Evolutionary conservation across 2,797 vertebrate genomes (phyloP), one percentile per base, ranked within the genome.

Genomic region (Notoglanidium macrostoma): DNA sequence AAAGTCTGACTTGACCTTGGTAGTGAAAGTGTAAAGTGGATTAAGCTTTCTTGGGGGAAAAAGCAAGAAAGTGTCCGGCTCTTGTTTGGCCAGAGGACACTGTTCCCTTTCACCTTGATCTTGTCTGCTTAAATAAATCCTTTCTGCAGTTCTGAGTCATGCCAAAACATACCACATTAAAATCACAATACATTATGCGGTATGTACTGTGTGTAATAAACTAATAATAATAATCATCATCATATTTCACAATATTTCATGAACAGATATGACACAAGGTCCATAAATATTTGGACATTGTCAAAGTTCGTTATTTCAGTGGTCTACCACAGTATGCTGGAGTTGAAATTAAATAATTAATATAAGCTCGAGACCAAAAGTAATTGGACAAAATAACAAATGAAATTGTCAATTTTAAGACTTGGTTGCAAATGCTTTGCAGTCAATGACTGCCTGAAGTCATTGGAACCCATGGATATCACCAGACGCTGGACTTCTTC

Each of bases 61-160:
- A 49, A 84, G 57, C 29, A 77, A 55, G 51, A 57, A 87, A 83
- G 51, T 21, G 72, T 74, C 29, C 57, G 81, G 29, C 63, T 8
- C 79, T 54, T 54, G 57, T 29, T 9, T 67, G 59, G 63, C 63
- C 61, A 83, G 63, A 68, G 35, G 44, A 40, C 72, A 49, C 9
- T 68, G 72, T 49, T 49, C 44, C n/a, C 61, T 55, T 70, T 86
- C 32, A 83, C 70, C 80, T 82, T 87, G 51, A 82, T 44, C 17
- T 85, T 86, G 84, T 89, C 88, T 87, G 78, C 67, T 89, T 83
- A 87, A 46, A 82, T 85, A 85, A 90, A 89, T 12, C 51, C 51
- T 40, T 63, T 63, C n/a, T 82, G 67, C 84, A 65, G 51, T 29
- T 40, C 78, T 57, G 63, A 78, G 35, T 49, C 54, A 72, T 79